phyloP scores from a whole-genome alignment of 2,888 invertebrate genomes.

The Elmis aenea region DNA sequence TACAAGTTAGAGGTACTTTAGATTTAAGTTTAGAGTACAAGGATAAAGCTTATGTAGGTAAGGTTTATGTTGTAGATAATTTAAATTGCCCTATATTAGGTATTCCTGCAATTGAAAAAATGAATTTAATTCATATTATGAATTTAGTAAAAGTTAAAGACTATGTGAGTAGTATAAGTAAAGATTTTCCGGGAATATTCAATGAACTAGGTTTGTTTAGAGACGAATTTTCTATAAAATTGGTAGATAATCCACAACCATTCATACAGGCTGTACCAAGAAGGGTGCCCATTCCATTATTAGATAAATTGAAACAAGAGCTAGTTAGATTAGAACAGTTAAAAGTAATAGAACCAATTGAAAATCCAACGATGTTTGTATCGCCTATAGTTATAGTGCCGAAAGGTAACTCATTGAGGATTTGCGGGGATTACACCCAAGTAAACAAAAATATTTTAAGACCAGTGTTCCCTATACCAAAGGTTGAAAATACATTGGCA shows the following conservation, averaged over 20 bases:
- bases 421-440: slow-evolving; percentile 21
- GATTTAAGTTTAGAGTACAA: no score
- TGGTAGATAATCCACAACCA: slow-evolving; percentile 18
- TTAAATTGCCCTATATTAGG: no score
- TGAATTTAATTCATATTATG: no score
- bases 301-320: slow-evolving; percentile 19
- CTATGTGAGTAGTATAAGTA: no score
- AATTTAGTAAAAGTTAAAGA: no score
- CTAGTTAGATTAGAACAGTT: slow-evolving; percentile 15
- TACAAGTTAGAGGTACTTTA: no score
- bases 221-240: slow-evolving; percentile 24
- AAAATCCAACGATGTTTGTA: slow-evolving; percentile 15
- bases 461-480: slow-evolving; percentile 25
- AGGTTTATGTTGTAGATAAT: no score
- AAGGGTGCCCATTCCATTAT: slow-evolving; percentile 20
- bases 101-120: no score
- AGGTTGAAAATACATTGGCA: slow-evolving; percentile 27
- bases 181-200: no score
- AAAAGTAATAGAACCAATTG: slow-evolving; percentile 19
- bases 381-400: slow-evolving; percentile 20
- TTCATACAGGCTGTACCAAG: slow-evolving; percentile 19
- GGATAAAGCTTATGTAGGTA: no score
- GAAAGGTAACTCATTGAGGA: slow-evolving; percentile 13
- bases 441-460: slow-evolving; percentile 21
- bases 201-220: no score